Conservation (phyloP, 2,797 vertebrate genomes). For the Microchirus variegatus region DNA sequence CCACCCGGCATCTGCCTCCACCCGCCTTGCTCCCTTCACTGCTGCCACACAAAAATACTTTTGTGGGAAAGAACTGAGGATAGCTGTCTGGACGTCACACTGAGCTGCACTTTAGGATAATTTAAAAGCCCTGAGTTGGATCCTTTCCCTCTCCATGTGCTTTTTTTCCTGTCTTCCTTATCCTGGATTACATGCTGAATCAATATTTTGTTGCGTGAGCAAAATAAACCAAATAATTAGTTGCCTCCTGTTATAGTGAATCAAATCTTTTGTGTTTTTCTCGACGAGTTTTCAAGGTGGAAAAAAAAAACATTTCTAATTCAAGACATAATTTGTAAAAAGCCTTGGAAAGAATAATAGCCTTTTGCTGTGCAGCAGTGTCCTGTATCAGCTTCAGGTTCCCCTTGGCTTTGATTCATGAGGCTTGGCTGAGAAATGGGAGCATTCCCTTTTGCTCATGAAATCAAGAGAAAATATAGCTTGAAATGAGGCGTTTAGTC, state of each 20-base stretch:
- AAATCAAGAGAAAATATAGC: constrained; percentile 75
- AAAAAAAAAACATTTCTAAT: constrained; percentile 79
- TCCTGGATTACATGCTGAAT: constrained; percentile 78
- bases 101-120: constrained; percentile 82
- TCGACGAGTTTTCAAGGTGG: constrained; percentile 51
- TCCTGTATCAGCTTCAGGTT: constrained; percentile 68
- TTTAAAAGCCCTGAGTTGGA: constrained; percentile 84
- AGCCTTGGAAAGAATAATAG: constrained; percentile 81
- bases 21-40: constrained; percentile 38
- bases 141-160: constrained; percentile 74
- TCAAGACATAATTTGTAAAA: constrained; percentile 82
- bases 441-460: constrained; percentile 70
- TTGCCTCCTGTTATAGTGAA: constrained; percentile 64
- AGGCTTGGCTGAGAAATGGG: constrained; percentile 63
- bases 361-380: constrained; percentile 53
- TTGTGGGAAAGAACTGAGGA: constrained; percentile 83
- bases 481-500: constrained; percentile 73
- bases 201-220: constrained; percentile 77
- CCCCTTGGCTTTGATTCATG: constrained; percentile 64
- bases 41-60: constrained; percentile 81
- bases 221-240: constrained; percentile 76
- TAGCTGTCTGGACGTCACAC: constrained; percentile 87
- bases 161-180: constrained; percentile 72
- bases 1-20: constrained; percentile 69
- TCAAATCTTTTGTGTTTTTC: constrained; percentile 71